Evolutionary conservation across 2,113 vertebrate species (phyloP).

Genomic region (Falcunculus frontatus): DNA sequence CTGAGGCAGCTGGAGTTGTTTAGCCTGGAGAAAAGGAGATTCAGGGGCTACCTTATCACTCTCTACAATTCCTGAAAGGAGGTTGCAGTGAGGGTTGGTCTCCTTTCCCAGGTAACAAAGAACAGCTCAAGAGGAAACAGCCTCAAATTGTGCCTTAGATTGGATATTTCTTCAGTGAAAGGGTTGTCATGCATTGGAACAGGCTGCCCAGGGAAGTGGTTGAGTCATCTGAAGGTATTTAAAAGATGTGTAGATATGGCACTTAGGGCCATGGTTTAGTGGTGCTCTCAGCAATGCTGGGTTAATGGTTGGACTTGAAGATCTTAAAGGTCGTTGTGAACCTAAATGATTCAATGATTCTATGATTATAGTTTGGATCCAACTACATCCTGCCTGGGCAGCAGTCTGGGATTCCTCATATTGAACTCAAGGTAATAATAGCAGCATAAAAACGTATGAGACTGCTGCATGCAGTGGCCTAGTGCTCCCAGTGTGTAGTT

Average conservation of each 20-base stretch:
- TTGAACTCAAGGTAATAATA: slow-evolving; percentile 38
- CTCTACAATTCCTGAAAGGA: background rate
- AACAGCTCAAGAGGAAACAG: background rate
- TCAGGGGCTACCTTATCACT: background rate
- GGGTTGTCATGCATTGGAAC: background rate
- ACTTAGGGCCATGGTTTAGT: background rate
- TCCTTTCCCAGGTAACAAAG: background rate
- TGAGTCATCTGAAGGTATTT: background rate
- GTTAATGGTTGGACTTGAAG: background rate
- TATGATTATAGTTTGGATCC: background rate
- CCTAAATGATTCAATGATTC: background rate
- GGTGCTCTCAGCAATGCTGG: background rate
- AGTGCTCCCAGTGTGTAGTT: slow-evolving; percentile 6
- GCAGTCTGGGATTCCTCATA: background rate
- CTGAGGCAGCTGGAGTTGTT: background rate
- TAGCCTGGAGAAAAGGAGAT: background rate
- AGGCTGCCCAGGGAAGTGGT: background rate
- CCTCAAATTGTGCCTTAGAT: background rate
- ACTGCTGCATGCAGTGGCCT: background rate
- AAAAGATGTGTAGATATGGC: background rate
- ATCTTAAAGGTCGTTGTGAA: background rate
- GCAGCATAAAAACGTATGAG: background rate
- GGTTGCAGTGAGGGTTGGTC: background rate
- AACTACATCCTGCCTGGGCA: background rate
- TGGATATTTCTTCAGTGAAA: background rate